A percentile compares a stretch with the other conserved stretches of the same genome.
Evolutionary conservation across 2,113 vertebrate species (phyloP).

Genomic region (Holacanthus passer): DNA sequence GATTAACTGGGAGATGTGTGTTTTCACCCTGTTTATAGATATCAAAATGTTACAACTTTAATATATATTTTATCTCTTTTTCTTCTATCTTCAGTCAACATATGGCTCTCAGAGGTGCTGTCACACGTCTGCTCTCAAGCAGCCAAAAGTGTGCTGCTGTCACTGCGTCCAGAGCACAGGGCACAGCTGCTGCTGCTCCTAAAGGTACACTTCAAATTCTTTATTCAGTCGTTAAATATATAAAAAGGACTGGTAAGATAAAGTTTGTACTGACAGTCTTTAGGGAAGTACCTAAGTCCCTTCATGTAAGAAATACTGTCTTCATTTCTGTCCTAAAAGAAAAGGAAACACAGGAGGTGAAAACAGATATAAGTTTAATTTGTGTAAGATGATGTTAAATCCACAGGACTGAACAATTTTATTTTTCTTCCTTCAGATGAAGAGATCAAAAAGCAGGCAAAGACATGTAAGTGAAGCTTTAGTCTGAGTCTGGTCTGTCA

Average conservation of each 20-base stretch:
- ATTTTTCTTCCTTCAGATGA: slow-evolving; percentile 62
- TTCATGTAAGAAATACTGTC: neutral
- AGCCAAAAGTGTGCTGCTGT: slow-evolving; percentile 60
- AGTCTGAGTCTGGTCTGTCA: neutral
- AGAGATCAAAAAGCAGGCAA: slow-evolving; percentile 59
- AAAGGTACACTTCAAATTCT: slow-evolving; percentile 31
- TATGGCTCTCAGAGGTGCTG: slow-evolving; percentile 80
- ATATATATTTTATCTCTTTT: neutral
- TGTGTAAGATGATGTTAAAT: neutral
- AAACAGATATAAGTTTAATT: neutral
- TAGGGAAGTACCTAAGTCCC: neutral
- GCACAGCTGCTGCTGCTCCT: slow-evolving; percentile 61
- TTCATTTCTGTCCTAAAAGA: neutral
- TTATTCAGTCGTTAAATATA: neutral
- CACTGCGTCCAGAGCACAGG: slow-evolving; percentile 71
- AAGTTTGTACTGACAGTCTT: neutral
- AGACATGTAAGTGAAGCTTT: slow-evolving; percentile 59
- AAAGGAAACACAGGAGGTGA: neutral
- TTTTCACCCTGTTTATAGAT: neutral
- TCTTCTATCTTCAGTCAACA: slow-evolving; percentile 2
- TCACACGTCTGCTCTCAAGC: slow-evolving; percentile 67
- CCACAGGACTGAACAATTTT: neutral
- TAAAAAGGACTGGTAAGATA: neutral
- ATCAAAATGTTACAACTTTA: neutral
- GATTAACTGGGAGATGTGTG: neutral